Evolutionary conservation across 1,140 invertebrate genomes (phyloP).

Genomic region (Hylyphantes graminicola): DNA sequence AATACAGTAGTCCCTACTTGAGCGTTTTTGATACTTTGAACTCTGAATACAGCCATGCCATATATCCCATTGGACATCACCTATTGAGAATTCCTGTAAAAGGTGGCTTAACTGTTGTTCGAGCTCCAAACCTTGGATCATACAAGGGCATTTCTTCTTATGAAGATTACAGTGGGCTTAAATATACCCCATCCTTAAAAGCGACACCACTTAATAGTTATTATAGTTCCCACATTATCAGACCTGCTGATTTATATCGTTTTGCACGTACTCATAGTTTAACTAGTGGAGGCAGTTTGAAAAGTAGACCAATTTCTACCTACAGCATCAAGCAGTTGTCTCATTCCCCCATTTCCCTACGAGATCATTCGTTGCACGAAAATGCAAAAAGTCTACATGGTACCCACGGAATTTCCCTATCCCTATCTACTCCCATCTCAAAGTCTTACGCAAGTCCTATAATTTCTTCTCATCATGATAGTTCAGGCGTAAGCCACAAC

Average conservation of each 20-base stretch:
- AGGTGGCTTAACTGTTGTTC: slow-evolving; percentile 40
- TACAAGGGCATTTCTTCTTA: slow-evolving; percentile 14
- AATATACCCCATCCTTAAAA: slow-evolving; percentile 10
- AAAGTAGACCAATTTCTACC: no score
- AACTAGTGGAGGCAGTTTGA: no score
- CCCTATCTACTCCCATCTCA: neutral
- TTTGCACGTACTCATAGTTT: no score
- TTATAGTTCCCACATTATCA: neutral
- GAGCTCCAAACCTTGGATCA: slow-evolving; percentile 32
- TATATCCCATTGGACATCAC: slow-evolving; percentile 23
- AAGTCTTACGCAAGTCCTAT: neutral
- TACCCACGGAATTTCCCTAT: neutral
- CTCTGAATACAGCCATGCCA: slow-evolving; percentile 33
- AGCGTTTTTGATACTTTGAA: slow-evolving; percentile 19
- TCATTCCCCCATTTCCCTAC: no score
- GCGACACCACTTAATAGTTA: neutral
- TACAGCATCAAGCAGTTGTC: no score
- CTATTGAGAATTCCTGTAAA: slow-evolving; percentile 37
- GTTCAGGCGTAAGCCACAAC: neutral
- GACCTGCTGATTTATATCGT: no score
- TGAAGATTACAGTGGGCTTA: neutral
- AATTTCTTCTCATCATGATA: neutral
- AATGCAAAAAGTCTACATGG: neutral
- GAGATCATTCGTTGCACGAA: no score
- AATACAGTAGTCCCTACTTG: neutral